A percentile compares a stretch with the other conserved stretches of the same genome.
These are phyloP conservation scores for Cryptocheilus praepositus DNA, from an alignment of 2,888 invertebrate species.

Conservation along the genomic window DNA sequence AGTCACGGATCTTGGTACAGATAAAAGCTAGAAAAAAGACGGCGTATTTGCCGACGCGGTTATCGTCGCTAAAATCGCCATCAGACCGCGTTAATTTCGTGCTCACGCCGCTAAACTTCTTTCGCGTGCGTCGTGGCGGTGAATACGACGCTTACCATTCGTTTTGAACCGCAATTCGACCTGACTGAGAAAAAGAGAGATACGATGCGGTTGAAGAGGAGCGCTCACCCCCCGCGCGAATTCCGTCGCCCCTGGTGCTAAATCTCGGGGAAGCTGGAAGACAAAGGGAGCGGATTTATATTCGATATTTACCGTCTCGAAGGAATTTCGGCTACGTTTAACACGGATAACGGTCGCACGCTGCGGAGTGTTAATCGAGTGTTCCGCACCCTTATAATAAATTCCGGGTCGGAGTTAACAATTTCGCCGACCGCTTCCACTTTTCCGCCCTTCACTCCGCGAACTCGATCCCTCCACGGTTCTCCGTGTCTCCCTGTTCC, in stretches of 20 bases:
- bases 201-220: no score
- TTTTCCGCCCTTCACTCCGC: no score
- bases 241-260: no score
- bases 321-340: not conserved
- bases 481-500: constrained; percentile 11
- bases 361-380: constrained; percentile 38
- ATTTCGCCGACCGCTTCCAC: constrained; percentile 22
- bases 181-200: constrained; percentile 20
- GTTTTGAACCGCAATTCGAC: constrained; percentile 40
- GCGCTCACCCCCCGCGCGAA: no score
- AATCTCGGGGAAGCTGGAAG: not conserved
- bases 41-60: constrained; percentile 13
- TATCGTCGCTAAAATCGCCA: constrained; percentile 48
- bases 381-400: constrained; percentile 48
- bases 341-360: constrained; percentile 25
- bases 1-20: constrained; percentile 42
- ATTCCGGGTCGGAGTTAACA: constrained; percentile 48
- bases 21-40: not conserved
- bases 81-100: constrained; percentile 42
- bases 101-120: constrained; percentile 31
- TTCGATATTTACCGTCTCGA: not conserved
- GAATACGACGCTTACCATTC: constrained; percentile 47
- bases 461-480: not conserved
- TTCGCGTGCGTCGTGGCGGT: constrained; percentile 46
- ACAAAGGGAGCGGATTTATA: constrained; percentile 1